Evolutionary conservation across 2,113 vertebrate species (phyloP).

Genomic region (Etheostoma spectabile): DNA sequence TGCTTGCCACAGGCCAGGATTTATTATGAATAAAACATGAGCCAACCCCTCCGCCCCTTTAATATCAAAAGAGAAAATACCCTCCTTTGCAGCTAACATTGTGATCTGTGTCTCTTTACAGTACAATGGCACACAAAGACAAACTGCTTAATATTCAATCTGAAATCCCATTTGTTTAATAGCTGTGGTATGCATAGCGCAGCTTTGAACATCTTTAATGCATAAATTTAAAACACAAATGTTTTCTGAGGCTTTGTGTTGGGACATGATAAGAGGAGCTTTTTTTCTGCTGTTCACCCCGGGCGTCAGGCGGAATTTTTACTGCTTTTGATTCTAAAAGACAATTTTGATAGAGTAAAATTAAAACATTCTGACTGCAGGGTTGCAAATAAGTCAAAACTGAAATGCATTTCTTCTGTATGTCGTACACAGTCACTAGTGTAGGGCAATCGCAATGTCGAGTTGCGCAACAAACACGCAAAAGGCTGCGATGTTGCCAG

Average conservation of each 20-base stretch:
- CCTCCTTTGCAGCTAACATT: constrained; percentile 37
- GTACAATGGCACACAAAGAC: constrained; percentile 39
- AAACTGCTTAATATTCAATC: constrained; percentile 47
- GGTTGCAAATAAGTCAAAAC: not conserved
- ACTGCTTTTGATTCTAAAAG: not conserved
- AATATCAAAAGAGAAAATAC: constrained; percentile 44
- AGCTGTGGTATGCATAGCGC: not conserved
- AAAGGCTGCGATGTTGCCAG: too few species aligned
- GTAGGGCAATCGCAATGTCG: too few species aligned
- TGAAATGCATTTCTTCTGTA: not conserved
- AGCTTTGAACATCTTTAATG: constrained; percentile 33
- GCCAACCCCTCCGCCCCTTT: not conserved
- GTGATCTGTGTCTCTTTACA: constrained; percentile 29
- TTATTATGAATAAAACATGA: constrained; percentile 77
- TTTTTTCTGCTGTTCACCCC: not conserved
- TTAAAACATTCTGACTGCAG: not conserved
- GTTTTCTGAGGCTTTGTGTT: constrained; percentile 53
- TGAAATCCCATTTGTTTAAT: constrained; percentile 45
- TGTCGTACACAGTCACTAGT: not conserved
- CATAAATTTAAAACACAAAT: constrained; percentile 49
- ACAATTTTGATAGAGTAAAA: not conserved
- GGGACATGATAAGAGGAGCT: constrained; percentile 43
- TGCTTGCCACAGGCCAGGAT: constrained; percentile 54
- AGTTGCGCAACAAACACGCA: too few species aligned
- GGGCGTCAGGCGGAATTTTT: not conserved